phyloP scores from a whole-genome alignment of 1,140 invertebrate species.

The Hylaeus anthracinus region DNA sequence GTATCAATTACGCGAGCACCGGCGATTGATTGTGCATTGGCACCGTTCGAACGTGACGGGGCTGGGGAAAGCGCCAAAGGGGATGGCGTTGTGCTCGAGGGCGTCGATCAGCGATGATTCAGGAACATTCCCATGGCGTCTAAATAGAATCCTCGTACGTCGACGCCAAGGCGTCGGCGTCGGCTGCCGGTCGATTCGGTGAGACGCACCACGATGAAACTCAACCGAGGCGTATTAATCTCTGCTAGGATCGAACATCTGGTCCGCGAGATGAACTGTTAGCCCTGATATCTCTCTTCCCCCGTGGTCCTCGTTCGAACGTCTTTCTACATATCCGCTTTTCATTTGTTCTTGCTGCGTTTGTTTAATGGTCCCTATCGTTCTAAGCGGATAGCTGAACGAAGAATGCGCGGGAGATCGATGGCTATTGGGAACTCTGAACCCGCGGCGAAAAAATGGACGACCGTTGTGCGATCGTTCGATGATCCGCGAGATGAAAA shows the following conservation, averaged over 20 bases:
- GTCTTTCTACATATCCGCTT: not conserved
- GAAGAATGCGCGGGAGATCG: too few relatives aligned
- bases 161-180: conserved; percentile 6
- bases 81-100: not conserved
- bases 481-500: too few relatives aligned
- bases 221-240: conserved; percentile 22
- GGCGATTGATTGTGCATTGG: conserved; percentile 53
- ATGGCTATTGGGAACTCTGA: too few relatives aligned
- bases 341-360: too few relatives aligned
- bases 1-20: conserved; percentile 51
- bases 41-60: conserved; percentile 35
- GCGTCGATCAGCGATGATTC: conserved; percentile 34
- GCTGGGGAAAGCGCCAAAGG: conserved; percentile 6
- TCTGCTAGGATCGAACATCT: not conserved
- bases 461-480: too few relatives aligned
- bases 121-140: conserved; percentile 37
- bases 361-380: too few relatives aligned
- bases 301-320: not conserved
- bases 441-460: too few relatives aligned
- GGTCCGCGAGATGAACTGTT: not conserved
- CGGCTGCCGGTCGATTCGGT: not conserved
- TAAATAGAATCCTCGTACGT: conserved; percentile 26
- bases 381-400: not conserved
- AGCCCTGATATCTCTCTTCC: conserved; percentile 3
- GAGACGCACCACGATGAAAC: conserved; percentile 18